These are phyloP conservation scores for Siderastrea siderea DNA, from an alignment of 92 coral and sea anemone species.

Conservation along the genomic window DNA sequence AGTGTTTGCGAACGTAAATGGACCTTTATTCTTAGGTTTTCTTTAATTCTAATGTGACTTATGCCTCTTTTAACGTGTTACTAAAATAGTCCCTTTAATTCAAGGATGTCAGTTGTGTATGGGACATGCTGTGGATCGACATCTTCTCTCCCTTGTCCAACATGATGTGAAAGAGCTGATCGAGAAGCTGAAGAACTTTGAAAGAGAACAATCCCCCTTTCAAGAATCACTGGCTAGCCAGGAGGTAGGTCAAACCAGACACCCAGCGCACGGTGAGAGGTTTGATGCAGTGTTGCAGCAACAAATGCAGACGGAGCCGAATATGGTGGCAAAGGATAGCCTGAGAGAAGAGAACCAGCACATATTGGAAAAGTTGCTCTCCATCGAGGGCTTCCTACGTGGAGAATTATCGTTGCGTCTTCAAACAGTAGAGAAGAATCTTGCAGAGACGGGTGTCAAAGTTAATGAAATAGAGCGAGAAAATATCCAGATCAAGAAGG, in stretches of 20 bases:
- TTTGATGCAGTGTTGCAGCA: not conserved
- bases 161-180: constrained; percentile 6
- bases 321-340: not conserved
- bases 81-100: not conserved
- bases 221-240: not conserved
- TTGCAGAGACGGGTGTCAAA: not conserved
- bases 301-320: not conserved
- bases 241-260: not conserved
- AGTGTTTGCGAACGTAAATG: too few species aligned
- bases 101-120: constrained; percentile 21
- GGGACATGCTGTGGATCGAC: constrained; percentile 20
- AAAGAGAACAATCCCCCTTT: not conserved
- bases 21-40: too few species aligned
- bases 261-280: not conserved
- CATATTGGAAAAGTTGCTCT: constrained; percentile 10
- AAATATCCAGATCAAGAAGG: not conserved
- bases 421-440: constrained; percentile 3
- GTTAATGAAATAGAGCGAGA: constrained; percentile 10
- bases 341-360: constrained; percentile 1
- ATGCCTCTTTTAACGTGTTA: not conserved
- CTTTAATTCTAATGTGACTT: not conserved
- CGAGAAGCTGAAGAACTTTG: not conserved
- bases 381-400: not conserved
- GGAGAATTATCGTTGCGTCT: not conserved
- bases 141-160: not conserved